Evolutionary conservation across 2,113 vertebrate genomes (phyloP).

Genomic region (Aptenodytes forsteri): DNA sequence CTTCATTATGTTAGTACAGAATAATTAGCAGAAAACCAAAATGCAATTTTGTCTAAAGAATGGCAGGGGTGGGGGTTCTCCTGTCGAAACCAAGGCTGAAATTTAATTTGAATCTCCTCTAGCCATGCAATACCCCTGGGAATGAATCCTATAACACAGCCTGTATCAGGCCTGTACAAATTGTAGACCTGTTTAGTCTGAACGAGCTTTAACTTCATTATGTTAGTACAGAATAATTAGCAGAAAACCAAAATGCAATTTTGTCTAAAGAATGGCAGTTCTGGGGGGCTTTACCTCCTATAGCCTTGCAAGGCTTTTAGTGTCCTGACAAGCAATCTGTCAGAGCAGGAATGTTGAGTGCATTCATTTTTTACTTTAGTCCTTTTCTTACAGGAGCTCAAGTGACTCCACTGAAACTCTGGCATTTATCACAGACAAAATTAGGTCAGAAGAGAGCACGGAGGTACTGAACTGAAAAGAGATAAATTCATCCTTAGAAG

Average conservation of each 20-base stretch:
- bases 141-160: neutral
- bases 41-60: constrained; percentile 45
- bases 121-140: neutral
- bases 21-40: constrained; percentile 51
- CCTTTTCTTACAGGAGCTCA: constrained; percentile 62
- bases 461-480: constrained; percentile 49
- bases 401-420: constrained; percentile 59
- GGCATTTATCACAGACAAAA: constrained; percentile 65
- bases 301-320: constrained; percentile 54
- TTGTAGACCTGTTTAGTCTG: neutral
- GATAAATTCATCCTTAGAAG: constrained; percentile 36
- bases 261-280: constrained; percentile 32
- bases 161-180: neutral
- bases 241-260: constrained; percentile 41
- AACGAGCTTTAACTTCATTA: constrained; percentile 41
- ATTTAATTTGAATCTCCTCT: neutral
- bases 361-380: constrained; percentile 56
- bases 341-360: constrained; percentile 63
- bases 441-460: constrained; percentile 55
- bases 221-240: constrained; percentile 47
- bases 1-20: constrained; percentile 12
- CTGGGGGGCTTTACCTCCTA: constrained; percentile 43
- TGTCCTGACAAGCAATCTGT: constrained; percentile 58
- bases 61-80: neutral
- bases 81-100: neutral